These are phyloP conservation scores for Blastobasis adustella DNA, from an alignment of 2,888 invertebrate species.

Conservation along the genomic window DNA sequence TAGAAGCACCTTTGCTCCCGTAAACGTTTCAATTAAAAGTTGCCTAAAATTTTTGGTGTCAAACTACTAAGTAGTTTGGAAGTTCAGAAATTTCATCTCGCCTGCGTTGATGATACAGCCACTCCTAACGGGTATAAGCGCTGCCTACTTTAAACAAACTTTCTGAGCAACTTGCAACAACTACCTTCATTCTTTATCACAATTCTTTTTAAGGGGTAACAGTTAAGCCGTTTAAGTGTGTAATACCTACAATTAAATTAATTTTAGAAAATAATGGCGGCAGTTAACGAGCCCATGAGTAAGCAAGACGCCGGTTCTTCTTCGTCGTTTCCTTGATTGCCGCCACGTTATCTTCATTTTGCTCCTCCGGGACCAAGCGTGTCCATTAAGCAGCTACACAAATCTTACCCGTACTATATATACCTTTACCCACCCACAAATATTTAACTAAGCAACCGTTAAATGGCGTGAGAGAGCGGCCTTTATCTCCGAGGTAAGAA, in stretches of 20 bases:
- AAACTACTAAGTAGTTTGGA: conserved; percentile 28
- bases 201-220: too few relatives aligned
- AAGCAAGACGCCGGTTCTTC: conserved; percentile 1
- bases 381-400: conserved; percentile 5
- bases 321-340: conserved; percentile 3
- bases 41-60: conserved; percentile 29
- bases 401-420: conserved; percentile 9
- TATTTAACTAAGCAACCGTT: conserved; percentile 11
- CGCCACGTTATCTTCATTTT: conserved; percentile 8
- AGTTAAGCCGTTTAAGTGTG: too few relatives aligned
- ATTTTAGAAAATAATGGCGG: not conserved
- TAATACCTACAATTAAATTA: too few relatives aligned
- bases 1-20: conserved; percentile 15
- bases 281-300: not conserved
- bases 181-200: too few relatives aligned
- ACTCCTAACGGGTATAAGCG: not conserved
- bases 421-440: conserved; percentile 6
- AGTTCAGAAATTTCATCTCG: conserved; percentile 20
- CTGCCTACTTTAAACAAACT: too few relatives aligned
- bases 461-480: conserved; percentile 29
- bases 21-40: conserved; percentile 40
- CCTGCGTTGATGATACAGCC: not conserved
- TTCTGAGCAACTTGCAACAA: too few relatives aligned
- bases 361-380: conserved; percentile 2
- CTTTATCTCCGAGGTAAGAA: conserved; percentile 30